A percentile compares a stretch with the other conserved stretches of the same genome.
phyloP scores from a whole-genome alignment of 2,797 vertebrate genomes.

The Pipistrellus pipistrellus region DNA sequence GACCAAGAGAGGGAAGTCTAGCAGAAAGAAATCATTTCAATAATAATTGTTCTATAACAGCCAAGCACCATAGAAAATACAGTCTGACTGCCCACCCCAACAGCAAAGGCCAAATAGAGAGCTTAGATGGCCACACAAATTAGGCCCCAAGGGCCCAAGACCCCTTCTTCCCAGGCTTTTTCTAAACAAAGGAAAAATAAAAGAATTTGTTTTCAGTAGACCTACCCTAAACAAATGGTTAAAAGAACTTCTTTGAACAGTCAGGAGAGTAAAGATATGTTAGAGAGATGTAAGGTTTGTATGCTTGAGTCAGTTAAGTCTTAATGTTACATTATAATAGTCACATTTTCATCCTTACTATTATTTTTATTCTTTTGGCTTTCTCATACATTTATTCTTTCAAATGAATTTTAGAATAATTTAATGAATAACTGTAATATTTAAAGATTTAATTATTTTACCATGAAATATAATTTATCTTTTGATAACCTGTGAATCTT shows the following conservation, averaged over 20 bases:
- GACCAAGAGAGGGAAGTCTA: background rate
- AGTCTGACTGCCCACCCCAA: accelerated
- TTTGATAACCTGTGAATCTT: background rate
- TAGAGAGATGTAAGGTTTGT: background rate
- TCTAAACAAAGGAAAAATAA: background rate
- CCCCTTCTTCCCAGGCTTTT: background rate
- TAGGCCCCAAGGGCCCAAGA: background rate
- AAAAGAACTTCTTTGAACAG: background rate
- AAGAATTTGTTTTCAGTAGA: background rate
- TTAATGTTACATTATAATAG: background rate
- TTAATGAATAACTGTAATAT: background rate
- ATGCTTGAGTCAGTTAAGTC: background rate
- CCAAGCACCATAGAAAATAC: background rate
- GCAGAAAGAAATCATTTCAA: background rate
- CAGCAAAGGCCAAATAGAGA: background rate
- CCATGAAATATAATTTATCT: background rate
- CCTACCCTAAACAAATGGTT: background rate
- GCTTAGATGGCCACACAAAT: background rate
- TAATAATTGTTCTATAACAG: background rate
- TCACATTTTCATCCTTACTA: background rate
- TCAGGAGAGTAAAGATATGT: background rate
- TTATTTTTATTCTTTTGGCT: background rate
- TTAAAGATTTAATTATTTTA: background rate
- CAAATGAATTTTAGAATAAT: background rate
- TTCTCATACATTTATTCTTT: background rate